phyloP scores from a whole-genome alignment of 2,113 vertebrate genomes.

The Cyprinodon brontotheroides region DNA sequence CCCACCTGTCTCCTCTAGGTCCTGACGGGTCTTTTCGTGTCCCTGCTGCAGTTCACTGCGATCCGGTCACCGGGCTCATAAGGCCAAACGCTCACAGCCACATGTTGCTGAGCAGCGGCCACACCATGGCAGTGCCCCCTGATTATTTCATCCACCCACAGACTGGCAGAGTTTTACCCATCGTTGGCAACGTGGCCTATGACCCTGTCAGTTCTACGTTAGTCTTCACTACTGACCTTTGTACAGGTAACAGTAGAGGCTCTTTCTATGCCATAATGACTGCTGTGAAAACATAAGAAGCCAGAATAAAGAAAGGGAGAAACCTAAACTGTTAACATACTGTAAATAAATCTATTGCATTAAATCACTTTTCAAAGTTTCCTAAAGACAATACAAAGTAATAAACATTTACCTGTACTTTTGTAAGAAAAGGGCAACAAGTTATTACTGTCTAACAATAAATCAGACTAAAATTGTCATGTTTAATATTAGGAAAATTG shows the following conservation, averaged over 20 bases:
- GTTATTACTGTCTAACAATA: neutral
- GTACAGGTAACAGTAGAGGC: slow-evolving; percentile 55
- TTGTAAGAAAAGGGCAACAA: neutral
- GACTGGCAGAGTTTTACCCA: slow-evolving; percentile 82
- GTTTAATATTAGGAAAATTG: too few species aligned
- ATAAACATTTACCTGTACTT: neutral
- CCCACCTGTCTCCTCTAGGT: slow-evolving; percentile 52
- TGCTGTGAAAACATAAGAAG: neutral
- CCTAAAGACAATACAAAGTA: neutral
- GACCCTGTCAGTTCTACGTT: slow-evolving; percentile 79
- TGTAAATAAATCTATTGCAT: neutral
- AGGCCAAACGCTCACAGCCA: slow-evolving; percentile 73
- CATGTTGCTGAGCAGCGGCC: slow-evolving; percentile 79
- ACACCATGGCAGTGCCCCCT: slow-evolving; percentile 75
- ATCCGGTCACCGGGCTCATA: slow-evolving; percentile 79
- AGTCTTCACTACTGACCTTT: slow-evolving; percentile 78
- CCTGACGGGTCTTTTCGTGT: slow-evolving; percentile 66
- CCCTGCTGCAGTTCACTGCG: slow-evolving; percentile 58
- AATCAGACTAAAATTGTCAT: too few species aligned
- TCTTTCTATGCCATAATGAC: neutral
- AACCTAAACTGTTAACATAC: neutral
- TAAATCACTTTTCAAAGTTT: neutral
- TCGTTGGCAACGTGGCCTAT: slow-evolving; percentile 84
- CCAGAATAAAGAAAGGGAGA: neutral
- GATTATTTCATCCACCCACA: slow-evolving; percentile 85